These are phyloP conservation scores for Mus caroli DNA, from an alignment of 2,797 vertebrate genomes.

Conservation along the genomic window DNA sequence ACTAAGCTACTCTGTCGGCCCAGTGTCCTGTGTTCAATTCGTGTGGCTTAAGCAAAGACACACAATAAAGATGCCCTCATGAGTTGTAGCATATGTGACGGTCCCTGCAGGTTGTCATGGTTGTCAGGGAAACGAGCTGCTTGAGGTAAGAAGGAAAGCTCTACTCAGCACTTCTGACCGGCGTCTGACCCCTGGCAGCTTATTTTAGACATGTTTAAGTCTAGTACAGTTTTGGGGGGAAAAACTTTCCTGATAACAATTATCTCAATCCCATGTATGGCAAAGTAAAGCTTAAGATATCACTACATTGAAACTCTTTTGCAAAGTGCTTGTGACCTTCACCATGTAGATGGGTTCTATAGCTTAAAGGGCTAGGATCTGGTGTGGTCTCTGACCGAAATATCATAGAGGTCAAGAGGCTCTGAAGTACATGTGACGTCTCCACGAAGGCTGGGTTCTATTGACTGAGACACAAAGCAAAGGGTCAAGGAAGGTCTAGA, in stretches of 20 bases:
- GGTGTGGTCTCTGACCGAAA: not conserved
- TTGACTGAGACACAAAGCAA: not conserved
- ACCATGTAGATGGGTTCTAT: not conserved
- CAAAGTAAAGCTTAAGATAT: not conserved
- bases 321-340: no score
- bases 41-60: not conserved
- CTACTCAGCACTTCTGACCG: not conserved
- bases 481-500: no score
- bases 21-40: no score
- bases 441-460: not conserved
- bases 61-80: not conserved
- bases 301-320: not conserved
- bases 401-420: not conserved
- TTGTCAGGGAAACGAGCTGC: rapidly evolving
- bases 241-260: not conserved
- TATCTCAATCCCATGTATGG: not conserved
- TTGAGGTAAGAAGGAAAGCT: not conserved
- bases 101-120: not conserved
- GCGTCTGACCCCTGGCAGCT: not conserved
- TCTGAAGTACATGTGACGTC: not conserved
- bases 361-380: not conserved
- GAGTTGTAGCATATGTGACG: not conserved
- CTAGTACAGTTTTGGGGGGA: not conserved
- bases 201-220: not conserved
- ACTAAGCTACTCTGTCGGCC: not conserved